A percentile compares a stretch with the other conserved stretches of the same genome.
Conservation (phyloP, 2,888 invertebrate genomes). For the Argyresthia goedartella region DNA sequence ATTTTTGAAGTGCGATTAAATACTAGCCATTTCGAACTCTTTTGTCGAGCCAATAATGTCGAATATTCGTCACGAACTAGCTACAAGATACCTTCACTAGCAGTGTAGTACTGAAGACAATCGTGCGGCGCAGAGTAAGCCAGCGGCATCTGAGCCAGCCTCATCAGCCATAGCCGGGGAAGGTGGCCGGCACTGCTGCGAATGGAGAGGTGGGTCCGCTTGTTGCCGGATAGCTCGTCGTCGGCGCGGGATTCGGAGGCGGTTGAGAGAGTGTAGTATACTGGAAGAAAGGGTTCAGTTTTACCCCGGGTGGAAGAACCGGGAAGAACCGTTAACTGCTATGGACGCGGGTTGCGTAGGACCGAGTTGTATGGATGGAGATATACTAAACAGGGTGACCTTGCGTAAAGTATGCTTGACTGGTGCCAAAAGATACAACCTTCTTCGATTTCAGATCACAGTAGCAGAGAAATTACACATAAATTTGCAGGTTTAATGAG, state of each 20-base stretch:
- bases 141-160: constrained; percentile 82
- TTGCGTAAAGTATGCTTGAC: too few relatives aligned
- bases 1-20: too few relatives aligned
- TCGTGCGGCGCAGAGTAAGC: constrained; percentile 82
- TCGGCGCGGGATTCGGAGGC: constrained; percentile 42
- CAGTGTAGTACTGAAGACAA: constrained; percentile 81
- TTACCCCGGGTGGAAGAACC: too few relatives aligned
- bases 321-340: too few relatives aligned
- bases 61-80: too few relatives aligned
- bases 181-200: constrained; percentile 62
- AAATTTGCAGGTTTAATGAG: too few relatives aligned
- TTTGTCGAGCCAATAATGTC: too few relatives aligned
- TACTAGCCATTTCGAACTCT: too few relatives aligned
- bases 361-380: background rate
- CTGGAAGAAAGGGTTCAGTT: constrained; percentile 55
- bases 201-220: constrained; percentile 67
- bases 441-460: too few relatives aligned
- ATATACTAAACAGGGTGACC: background rate
- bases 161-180: constrained; percentile 83
- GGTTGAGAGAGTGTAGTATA: constrained; percentile 77
- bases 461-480: too few relatives aligned
- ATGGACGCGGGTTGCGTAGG: too few relatives aligned
- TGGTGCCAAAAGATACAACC: too few relatives aligned
- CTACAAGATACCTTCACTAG: constrained; percentile 65
- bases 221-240: constrained; percentile 27